phyloP scores from a whole-genome alignment of 2,888 invertebrate genomes.

The Colletes collaris region DNA sequence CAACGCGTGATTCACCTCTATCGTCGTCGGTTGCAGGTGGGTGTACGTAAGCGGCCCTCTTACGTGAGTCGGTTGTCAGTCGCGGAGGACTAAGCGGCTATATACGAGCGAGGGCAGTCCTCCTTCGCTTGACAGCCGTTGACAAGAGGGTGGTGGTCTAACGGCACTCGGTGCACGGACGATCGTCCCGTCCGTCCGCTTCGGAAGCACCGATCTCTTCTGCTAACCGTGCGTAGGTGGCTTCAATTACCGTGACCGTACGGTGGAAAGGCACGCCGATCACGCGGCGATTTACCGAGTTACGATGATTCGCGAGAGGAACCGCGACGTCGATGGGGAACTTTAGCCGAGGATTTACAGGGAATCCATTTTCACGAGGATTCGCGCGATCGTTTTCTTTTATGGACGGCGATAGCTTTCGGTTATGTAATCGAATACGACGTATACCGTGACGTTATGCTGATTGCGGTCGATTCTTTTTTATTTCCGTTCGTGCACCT shows the following conservation, averaged over 20 bases:
- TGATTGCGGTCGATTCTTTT: background rate
- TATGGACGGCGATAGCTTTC: conserved; percentile 22
- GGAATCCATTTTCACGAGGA: conserved; percentile 26
- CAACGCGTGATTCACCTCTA: conserved; percentile 60
- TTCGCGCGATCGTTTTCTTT: conserved; percentile 37
- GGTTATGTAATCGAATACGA: conserved; percentile 41
- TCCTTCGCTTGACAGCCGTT: conserved; percentile 64
- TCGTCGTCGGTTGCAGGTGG: conserved; percentile 57
- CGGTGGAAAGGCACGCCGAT: conserved; percentile 40
- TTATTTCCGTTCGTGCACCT: conserved; percentile 25
- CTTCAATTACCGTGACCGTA: conserved; percentile 60
- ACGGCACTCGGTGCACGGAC: conserved; percentile 64
- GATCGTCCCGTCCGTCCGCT: conserved; percentile 42
- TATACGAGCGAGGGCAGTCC: conserved; percentile 27
- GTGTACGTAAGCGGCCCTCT: conserved; percentile 54
- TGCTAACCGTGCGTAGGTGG: conserved; percentile 55
- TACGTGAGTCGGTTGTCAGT: conserved; percentile 37
- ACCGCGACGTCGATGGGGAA: conserved; percentile 18
- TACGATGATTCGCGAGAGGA: conserved; percentile 32
- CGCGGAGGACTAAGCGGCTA: conserved; percentile 16
- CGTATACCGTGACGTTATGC: background rate
- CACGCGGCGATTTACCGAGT: conserved; percentile 43
- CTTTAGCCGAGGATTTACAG: conserved; percentile 14
- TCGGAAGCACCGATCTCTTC: conserved; percentile 57
- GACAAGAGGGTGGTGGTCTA: conserved; percentile 70